Evolutionary conservation across 2,888 invertebrate genomes (phyloP), one percentile per base, ranked within the genome.

Genomic region (Eustalomyia histrio): DNA sequence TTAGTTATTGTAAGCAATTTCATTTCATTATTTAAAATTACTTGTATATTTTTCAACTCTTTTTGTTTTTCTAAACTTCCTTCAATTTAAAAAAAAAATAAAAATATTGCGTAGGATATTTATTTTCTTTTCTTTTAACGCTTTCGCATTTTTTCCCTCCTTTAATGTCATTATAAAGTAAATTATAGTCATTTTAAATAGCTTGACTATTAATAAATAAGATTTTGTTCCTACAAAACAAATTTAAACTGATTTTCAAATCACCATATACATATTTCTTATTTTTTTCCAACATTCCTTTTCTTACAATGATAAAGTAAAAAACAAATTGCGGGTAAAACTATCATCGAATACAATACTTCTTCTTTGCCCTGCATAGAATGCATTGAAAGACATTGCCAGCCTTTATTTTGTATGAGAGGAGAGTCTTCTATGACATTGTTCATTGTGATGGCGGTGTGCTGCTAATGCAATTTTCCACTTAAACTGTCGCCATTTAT

Each of bases 401-500:
- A 9, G 43, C 14, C n/a, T 21, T 43, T 21, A 5, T 21, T 29
- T 16, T 17, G 47, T 52, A 12, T 33, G 18, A 52, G 8, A 12
- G 17, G 33, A 52, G 14, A 12, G 5, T 12, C 47, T 60, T 29
- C 16, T 52, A 52, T 61, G 17, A 61, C 58, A 21, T 58, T 43
- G 24, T 65, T 65, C 16, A 47, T 47, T 47, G 43, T 75, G 47
- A 47, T 61, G 75, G 75, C 75, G 55, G 74, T 69, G 63, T 61
- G 81, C 81, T 61, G 81, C 81, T 81, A 84, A 83, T 83, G 83
- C 81, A 84, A 84, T 84, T 84, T 84, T 84, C 83, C 83, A 76
- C 83, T 84, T 84, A 84, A 80, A 75, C 83, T 84, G 83, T 83
- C 83, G 83, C 80, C 81, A 68, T 78, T 63, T 84, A 78, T 78